These are phyloP conservation scores for Channallabes apus DNA, from an alignment of 2,797 vertebrate genomes.

Conservation along the genomic window DNA sequence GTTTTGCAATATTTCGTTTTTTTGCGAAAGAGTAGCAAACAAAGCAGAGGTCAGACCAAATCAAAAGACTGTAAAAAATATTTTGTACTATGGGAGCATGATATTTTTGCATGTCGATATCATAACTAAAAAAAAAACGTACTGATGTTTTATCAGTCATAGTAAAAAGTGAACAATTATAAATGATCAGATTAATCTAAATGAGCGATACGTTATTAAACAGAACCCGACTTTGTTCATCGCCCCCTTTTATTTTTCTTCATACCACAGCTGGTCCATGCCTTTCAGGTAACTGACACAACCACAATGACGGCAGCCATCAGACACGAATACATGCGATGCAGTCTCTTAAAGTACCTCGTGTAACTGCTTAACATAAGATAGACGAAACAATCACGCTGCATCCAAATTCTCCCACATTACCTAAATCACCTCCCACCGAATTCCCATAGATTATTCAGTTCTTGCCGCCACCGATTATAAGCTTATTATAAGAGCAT, in stretches of 20 bases:
- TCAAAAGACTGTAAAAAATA: neutral
- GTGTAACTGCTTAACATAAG: neutral
- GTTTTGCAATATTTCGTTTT: neutral
- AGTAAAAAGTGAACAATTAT: neutral
- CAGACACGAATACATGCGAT: neutral
- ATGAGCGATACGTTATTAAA: neutral
- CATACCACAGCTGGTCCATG: neutral
- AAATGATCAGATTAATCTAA: neutral
- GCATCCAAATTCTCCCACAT: neutral
- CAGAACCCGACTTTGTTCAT: neutral
- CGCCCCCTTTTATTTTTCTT: neutral
- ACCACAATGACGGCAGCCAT: neutral
- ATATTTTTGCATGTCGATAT: neutral
- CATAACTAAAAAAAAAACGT: neutral
- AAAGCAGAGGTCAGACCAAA: neutral
- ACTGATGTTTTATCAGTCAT: neutral
- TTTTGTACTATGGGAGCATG: neutral
- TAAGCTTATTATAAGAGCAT: neutral
- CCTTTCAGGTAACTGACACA: neutral
- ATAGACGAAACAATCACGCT: neutral
- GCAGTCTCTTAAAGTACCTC: neutral
- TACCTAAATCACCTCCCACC: neutral
- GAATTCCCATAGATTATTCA: neutral
- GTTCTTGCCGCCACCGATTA: neutral
- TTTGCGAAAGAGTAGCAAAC: neutral